Base-by-base conservation (phyloP, 2,888 invertebrate genomes). In the Tipula helvola region DNA sequence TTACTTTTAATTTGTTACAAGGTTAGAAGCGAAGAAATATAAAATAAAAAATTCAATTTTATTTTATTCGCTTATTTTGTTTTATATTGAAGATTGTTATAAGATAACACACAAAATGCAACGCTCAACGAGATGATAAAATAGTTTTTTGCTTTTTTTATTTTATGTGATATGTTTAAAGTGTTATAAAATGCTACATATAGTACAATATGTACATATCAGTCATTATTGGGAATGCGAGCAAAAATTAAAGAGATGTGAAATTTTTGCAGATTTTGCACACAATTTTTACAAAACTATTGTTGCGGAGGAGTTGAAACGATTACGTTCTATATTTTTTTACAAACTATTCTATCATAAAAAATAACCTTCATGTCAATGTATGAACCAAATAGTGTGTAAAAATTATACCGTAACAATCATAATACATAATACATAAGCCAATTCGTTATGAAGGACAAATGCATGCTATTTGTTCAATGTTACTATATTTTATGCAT, bases 1-100 rank as follows among this genome's bases (percentile, higher is more conserved):
- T 71, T 71, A 86, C 41, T 42, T 42, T 86, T 86, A 86, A 86
- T 42, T 86, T 44, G 44, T 42, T 42, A 86, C 85, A 86, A 86
- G 42, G 85, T 84, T 84, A 84, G 36, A 36, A 39, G 85, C 36
- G 84, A 85, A 85, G 84, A 85, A 85, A 85, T 85, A 41, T 39
- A 16, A 85, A 36, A 85, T 5, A 71, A 39, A 39, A 39, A 39
- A 39, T 39, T 39, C 39, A 39, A 39, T 39, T 39, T 39, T 39
- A 2, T 39, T 5, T 28, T 28, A 10, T 71, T 71, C 28, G 10
- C 16, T 52, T 28, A 8, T 71, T 71, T n/a, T 28, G 28, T 28
- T 71, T 28, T 71, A 28, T 71, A 71, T 71, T 71, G 71, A 71
- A 71, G 71, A 71, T 71, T 71, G 28, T 71, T 28, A 28, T 71